Percentiles rank a stretch among this genome's conserved stretches.
phyloP scores from a whole-genome alignment of 2,888 invertebrate genomes.

The Pristionchus exspectatus region DNA sequence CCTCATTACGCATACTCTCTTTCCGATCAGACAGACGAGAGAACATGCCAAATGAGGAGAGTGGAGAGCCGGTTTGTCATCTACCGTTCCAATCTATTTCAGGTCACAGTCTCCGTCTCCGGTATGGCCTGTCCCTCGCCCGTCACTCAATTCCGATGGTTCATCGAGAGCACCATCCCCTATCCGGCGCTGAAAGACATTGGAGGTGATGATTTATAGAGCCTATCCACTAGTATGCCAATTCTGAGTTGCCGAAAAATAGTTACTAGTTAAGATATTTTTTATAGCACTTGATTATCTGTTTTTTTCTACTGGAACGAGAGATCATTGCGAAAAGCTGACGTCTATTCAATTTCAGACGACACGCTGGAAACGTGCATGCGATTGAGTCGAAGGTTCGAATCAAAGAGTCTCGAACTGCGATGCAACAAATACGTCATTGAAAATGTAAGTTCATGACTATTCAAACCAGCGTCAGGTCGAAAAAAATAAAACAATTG shows the following conservation, averaged over 20 bases:
- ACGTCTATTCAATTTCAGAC: slow-evolving; percentile 63
- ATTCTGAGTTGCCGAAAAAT: no score
- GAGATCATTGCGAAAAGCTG: background rate
- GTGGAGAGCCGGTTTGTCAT: no score
- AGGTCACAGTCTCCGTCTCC: slow-evolving; percentile 63
- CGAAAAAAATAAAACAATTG: no score
- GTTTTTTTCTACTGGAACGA: background rate
- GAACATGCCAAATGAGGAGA: no score
- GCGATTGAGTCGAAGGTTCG: slow-evolving; percentile 75
- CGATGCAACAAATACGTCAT: slow-evolving; percentile 73
- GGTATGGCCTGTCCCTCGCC: slow-evolving; percentile 65
- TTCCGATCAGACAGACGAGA: no score
- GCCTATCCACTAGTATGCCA: no score
- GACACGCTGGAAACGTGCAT: slow-evolving; percentile 78
- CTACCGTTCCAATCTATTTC: background rate
- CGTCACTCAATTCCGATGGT: slow-evolving; percentile 75
- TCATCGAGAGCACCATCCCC: slow-evolving; percentile 75
- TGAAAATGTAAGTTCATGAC: slow-evolving; percentile 67
- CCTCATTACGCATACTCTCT: no score
- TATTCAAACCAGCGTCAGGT: no score
- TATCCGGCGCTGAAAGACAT: slow-evolving; percentile 76
- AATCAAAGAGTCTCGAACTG: slow-evolving; percentile 72
- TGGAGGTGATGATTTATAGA: slow-evolving; percentile 62
- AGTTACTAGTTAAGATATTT: no score
- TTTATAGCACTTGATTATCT: no score